Evolutionary conservation across 2,113 vertebrate genomes (phyloP).

Genomic region (Cryptomyrus ogoouensis): DNA sequence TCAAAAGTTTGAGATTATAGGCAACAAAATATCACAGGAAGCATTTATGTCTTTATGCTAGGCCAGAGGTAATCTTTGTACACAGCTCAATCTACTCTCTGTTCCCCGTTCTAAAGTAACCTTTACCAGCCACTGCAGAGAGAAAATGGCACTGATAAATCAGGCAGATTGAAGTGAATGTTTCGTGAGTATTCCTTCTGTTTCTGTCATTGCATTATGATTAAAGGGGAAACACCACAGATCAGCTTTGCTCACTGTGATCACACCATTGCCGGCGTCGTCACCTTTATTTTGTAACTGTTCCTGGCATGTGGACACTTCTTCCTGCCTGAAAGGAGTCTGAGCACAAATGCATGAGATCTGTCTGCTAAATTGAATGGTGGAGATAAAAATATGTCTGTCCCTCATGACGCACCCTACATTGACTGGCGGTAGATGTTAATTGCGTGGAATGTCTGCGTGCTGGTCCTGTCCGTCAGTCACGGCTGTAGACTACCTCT

Average conservation of each 20-base stretch:
- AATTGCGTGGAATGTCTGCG: neutral
- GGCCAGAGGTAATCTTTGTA: neutral
- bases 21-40: neutral
- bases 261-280: neutral
- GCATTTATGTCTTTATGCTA: neutral
- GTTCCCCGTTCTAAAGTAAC: neutral
- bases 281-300: neutral
- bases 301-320: neutral
- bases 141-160: neutral
- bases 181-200: neutral
- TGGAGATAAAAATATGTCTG: slow-evolving; percentile 21
- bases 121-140: no score
- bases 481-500: neutral
- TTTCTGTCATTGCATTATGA: neutral
- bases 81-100: neutral
- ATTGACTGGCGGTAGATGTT: slow-evolving; percentile 13
- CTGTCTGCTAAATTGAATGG: neutral
- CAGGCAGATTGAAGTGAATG: neutral
- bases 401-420: slow-evolving; percentile 21
- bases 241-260: neutral
- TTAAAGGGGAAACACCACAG: neutral
- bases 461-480: neutral
- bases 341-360: neutral
- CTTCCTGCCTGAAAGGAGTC: neutral
- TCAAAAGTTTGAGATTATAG: neutral